Evolutionary conservation across 2,113 vertebrate species (phyloP), one percentile per base, ranked within the genome.

Genomic region (Drymodes brunneopygia): DNA sequence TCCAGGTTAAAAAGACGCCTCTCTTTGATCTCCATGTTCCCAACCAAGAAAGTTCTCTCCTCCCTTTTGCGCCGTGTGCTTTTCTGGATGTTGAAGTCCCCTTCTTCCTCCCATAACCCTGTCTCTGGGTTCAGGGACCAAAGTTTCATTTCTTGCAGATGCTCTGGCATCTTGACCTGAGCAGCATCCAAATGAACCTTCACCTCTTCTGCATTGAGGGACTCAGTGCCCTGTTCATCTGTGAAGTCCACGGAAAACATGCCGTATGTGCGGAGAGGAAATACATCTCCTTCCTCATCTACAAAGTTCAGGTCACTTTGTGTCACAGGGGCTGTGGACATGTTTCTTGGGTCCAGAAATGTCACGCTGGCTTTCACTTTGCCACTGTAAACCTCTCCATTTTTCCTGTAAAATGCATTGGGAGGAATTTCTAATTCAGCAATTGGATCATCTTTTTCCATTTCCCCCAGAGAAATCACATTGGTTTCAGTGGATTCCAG

Each of bases 241-340:
- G 97, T 98, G 91, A 99, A 99, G 92, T 99, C 99, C 85, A 99
- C 98, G 0, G 99, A 99, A 95, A 99, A 99, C 99, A 99, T 99
- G 67, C 99, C 99, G 0, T 99, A 99, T 0, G 99, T 99, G 89
- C 99, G 98, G 84, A 99, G 98, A 0, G 99, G 99, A 36, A 99
- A 95, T 20, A 98, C 97, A 2, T 99, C 99, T 7, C 99, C 99
- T 90, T 99, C 99, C 4, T 98, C 97, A 4, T 97, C 98, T 19
- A 99, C 95, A 88, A 99, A 99, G 91, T 99, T 99, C 66, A 99
- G 98, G 97, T 99, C 99, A 35, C 99, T 99, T 97, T 99, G 99
- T 75, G 98, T 98, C 58, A 98, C 98, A 3, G 98, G 78, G 25
- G 99, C 99, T 9, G 97, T 98, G 27, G 99, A 98, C 36, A 99